A percentile compares a stretch with the other conserved stretches of the same genome.
Conservation (phyloP, 2,113 vertebrate genomes). For the Monopterus albus region DNA sequence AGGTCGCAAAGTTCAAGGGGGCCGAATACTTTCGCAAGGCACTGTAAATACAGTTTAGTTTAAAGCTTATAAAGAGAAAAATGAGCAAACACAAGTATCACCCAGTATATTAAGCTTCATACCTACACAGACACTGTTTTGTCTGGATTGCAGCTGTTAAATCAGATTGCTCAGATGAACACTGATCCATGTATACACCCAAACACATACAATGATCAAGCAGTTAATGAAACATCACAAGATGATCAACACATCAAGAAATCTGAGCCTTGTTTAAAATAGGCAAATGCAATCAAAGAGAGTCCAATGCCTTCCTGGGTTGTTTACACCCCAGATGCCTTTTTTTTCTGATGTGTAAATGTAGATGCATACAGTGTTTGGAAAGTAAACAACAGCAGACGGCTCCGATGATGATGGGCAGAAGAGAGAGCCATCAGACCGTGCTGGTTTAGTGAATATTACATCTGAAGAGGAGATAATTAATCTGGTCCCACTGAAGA, state of each 20-base stretch:
- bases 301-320: conserved; percentile 7
- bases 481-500: conserved; percentile 65
- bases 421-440: conserved; percentile 59
- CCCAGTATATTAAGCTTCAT: too few species aligned
- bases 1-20: too few species aligned
- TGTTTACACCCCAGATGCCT: conserved; percentile 48
- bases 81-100: too few species aligned
- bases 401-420: conserved; percentile 54
- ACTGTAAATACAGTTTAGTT: too few species aligned
- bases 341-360: conserved; percentile 65
- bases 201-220: conserved; percentile 18
- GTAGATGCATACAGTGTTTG: conserved; percentile 52
- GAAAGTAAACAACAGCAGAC: conserved; percentile 72
- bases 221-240: conserved; percentile 62
- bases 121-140: neutral
- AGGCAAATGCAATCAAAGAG: conserved; percentile 60
- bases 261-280: conserved; percentile 59
- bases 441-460: conserved; percentile 72
- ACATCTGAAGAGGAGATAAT: conserved; percentile 78
- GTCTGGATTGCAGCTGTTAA: neutral
- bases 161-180: neutral
- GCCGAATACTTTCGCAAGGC: too few species aligned
- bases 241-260: conserved; percentile 50
- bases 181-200: conserved; percentile 32
- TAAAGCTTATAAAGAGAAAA: too few species aligned